Base-by-base conservation (phyloP, 2,113 vertebrate genomes). In the Hippocampus comes region DNA sequence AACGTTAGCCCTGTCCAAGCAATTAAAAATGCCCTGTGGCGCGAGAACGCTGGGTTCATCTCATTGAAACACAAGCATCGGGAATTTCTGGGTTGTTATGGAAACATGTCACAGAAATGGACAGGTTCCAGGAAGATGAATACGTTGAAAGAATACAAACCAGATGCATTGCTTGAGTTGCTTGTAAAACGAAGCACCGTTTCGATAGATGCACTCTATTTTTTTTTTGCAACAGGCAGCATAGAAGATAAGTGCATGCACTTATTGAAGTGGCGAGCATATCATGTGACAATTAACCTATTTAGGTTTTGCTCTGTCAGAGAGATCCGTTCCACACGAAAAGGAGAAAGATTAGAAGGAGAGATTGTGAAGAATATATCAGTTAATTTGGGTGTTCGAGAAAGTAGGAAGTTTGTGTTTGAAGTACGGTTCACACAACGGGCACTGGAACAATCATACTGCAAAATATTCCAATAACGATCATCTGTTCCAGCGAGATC, bases 391-490 rank as follows among this genome's bases (percentile, higher is more conserved):
- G 68, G 56, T 68, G 69, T 70, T 46, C 75, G 71, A 68, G 70
- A 65, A 76, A 84, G 69, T 68, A 84, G 80, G 66, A 71, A 81
- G 72, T 67, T 43, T 20, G 71, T 51, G 77, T 84, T 78, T 82
- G 84, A 86, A 78, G 82, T 68, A 30, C 15, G 74, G 89, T 89
- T 90, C 85, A 89, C 59, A 43, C 63, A 80, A 73, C 71, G 79
- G 79, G 55, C 77, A 83, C 1, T 38, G 34, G 48, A 68, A 72
- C 60, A 73, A 69, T 68, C 71, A 42, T 67, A 70, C 73, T 25
- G 48, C 41, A 46, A 63, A 67, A 79, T 79, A 69, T 61, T 59
- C 60, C 65, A 78, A 75, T 87, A 85, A 88, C 85, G 84, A 85
- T 82, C 53, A 72, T 78, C 75, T 61, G 70, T 23, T 78, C 15